phyloP scores from a whole-genome alignment of 1,140 invertebrate species.

The Psilanteris sp. region DNA sequence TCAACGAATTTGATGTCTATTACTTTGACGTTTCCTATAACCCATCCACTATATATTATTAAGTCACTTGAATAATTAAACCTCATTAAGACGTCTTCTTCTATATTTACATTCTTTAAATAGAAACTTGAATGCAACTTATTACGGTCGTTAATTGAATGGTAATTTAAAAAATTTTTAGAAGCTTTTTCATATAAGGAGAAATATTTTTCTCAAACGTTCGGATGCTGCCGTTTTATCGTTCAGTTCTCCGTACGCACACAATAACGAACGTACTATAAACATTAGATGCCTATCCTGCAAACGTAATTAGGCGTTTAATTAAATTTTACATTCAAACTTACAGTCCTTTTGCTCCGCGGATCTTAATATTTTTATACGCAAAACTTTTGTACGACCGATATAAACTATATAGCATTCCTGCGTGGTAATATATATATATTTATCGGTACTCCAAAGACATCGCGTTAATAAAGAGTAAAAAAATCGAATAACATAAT shows the following conservation, averaged over 20 bases:
- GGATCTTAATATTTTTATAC: too few relatives aligned
- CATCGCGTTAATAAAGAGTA: too few relatives aligned
- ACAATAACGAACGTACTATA: background rate
- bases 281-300: constrained; percentile 1
- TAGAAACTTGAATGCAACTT: constrained; percentile 10
- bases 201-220: constrained; percentile 8
- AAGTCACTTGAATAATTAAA: constrained; percentile 9
- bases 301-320: background rate
- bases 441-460: too few relatives aligned
- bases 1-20: too few relatives aligned
- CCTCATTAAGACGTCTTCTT: constrained; percentile 15
- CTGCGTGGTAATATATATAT: too few relatives aligned
- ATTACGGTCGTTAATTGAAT: constrained; percentile 10
- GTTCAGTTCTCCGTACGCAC: background rate
- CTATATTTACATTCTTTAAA: constrained; percentile 12
- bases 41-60: background rate
- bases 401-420: too few relatives aligned
- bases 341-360: too few relatives aligned
- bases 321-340: constrained; percentile 11
- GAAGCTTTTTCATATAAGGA: constrained; percentile 21
- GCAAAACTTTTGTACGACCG: too few relatives aligned
- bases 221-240: background rate
- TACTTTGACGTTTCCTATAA: too few relatives aligned
- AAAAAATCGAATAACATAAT: too few relatives aligned
- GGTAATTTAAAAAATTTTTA: constrained; percentile 12